Base-by-base conservation (phyloP, 1,140 invertebrate species). In the Cepaea nemoralis region DNA sequence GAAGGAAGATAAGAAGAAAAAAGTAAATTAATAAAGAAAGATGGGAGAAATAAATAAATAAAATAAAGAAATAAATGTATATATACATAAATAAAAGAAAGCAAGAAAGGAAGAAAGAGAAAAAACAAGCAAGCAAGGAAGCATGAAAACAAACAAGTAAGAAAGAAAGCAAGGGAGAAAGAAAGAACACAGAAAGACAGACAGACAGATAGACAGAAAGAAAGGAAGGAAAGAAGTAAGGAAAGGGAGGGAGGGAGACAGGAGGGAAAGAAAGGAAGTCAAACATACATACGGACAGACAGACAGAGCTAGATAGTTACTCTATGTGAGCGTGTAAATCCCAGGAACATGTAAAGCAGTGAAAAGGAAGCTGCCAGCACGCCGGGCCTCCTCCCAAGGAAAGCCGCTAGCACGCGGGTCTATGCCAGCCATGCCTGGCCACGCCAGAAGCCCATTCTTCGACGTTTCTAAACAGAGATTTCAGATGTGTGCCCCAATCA, bases 401-500 rank as follows among this genome's bases (percentile, higher is more conserved):
- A n/a, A n/a, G n/a, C n/a, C n/a, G n/a, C n/a, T n/a, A n/a, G n/a
- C n/a, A n/a, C n/a, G n/a, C n/a, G 69, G 69, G 37, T 31, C 1
- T n/a, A 70, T 40, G 39, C 6, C 69, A 70, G 27, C 40, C 19
- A 39, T 22, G 35, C n/a, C n/a, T n/a, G n/a, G n/a, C n/a, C n/a
- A n/a, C n/a, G n/a, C n/a, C n/a, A n/a, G 69, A 22, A 10, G 27
- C 5, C 37, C 37, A 70, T 70, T 70, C 69, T 70, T 40, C 69
- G 19, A 22, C 3, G 37, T 14, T 70, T 40, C 69, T 70, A 70
- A 70, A 70, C 22, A 40, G 69, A 70, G 69, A 42, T 70, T 70
- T 70, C 39, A 70, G 40, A 42, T 70, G 69, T 70, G 69, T 70
- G 69, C 22, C 37, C 69, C 69, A 70, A 70, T 70, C 69, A 40